Conservation (phyloP, 53 echinoderm and acorn worm genomes). For the Crossaster papposus region DNA sequence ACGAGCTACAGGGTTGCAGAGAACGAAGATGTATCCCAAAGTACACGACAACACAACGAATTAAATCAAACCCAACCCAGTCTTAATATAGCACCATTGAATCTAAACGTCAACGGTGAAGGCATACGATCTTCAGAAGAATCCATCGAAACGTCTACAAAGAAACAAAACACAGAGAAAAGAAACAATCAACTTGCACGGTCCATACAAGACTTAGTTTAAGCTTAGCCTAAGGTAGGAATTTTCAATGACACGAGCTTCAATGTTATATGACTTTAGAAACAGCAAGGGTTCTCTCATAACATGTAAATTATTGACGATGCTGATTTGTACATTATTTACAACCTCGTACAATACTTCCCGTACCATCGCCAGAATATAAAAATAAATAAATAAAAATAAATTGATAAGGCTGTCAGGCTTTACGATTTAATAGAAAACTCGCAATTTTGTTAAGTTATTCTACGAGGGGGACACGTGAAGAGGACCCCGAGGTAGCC, state of each 20-base stretch:
- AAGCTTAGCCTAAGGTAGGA: neutral
- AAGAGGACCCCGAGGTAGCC: neutral
- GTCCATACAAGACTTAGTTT: neutral
- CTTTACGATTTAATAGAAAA: neutral
- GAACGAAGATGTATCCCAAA: neutral
- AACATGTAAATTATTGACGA: slow-evolving; percentile 10
- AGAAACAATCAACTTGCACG: neutral
- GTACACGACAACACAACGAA: neutral
- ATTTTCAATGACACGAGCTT: neutral
- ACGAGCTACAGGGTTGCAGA: neutral
- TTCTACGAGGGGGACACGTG: too few relatives aligned
- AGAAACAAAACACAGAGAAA: neutral
- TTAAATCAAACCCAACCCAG: neutral
- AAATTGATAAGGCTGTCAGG: neutral
- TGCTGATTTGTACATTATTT: neutral
- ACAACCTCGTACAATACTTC: neutral
- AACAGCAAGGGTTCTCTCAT: neutral
- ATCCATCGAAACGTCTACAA: slow-evolving; percentile 11
- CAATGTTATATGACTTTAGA: neutral
- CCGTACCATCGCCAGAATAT: neutral
- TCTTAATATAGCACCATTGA: neutral
- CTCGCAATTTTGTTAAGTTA: neutral
- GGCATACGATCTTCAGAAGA: neutral
- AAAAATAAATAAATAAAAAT: neutral
- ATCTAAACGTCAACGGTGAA: neutral